Base-by-base conservation (phyloP, 2,888 invertebrate genomes). In the Mimas tiliae region DNA sequence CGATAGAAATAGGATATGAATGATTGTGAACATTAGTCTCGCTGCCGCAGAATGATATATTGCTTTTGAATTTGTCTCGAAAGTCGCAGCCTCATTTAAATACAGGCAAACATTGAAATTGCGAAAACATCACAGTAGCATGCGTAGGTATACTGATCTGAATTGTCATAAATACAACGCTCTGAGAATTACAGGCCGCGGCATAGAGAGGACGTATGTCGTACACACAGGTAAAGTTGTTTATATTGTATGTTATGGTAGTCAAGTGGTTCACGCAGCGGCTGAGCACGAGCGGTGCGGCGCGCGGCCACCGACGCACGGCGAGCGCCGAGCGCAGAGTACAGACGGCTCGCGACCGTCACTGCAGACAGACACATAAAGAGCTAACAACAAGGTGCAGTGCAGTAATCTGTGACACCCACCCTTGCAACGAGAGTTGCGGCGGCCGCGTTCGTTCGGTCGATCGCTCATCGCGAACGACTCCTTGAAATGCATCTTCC, bases 401-500 rank as follows among this genome's bases (percentile, higher is more conserved):
- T 78, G 76, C 86, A 85, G 82, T 86, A 83, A 74, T 76, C 74
- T 69, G 78, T 76, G 83, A 86, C 87, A 93, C 93, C 87, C 85
- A 93, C 93, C 92, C 91, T 91, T 93, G 92, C 92, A 92, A 84
- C 93, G 93, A 78, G 92, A 91, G 88, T 91, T 91, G 89, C 92
- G 93, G 82, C 92, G 92, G 86, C 89, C 91, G 86, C 93, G 92
- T 87, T 93, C 93, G 90, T 84, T 91, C 85, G 92, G 91, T 89
- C 91, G 92, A 90, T 93, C 93, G 93, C 90, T 93, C 93, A 93
- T 93, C 86, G 91, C 91, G 91, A 93, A 91, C 85, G 92, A 88
- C 91, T 93, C 92, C 87, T 93, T 93, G 93, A 93, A 92, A 93
- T 93, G 93, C 93, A 93, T 93, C 90, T 93, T 93, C 93, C 88